phyloP scores from a whole-genome alignment of 2,888 invertebrate species.

The Nephrotoma flavescens region DNA sequence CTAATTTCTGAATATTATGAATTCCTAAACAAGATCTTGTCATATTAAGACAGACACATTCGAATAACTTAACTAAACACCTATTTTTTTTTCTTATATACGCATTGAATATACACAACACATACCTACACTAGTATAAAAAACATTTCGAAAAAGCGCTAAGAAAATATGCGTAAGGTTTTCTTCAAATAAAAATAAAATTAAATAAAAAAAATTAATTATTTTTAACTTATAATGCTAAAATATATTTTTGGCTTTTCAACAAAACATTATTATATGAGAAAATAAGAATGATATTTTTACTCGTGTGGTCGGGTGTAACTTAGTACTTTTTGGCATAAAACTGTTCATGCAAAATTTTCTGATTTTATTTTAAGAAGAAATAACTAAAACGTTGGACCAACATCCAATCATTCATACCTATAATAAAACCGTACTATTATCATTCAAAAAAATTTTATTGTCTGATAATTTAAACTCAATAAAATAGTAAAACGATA shows the following conservation, averaged over 20 bases:
- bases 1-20: background rate
- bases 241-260: background rate
- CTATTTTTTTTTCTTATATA: background rate
- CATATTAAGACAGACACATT: background rate
- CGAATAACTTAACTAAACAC: background rate
- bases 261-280: background rate
- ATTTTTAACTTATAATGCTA: background rate
- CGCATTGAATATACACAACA: background rate
- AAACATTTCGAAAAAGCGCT: background rate
- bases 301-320: background rate
- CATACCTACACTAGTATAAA: background rate
- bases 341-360: background rate
- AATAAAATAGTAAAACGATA: background rate
- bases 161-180: background rate
- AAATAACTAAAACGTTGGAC: background rate
- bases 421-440: background rate
- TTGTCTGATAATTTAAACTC: background rate
- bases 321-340: background rate
- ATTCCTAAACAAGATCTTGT: background rate
- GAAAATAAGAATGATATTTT: background rate
- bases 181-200: background rate
- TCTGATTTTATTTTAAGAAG: background rate
- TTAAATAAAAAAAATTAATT: background rate
- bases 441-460: no score
- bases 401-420: background rate